These are phyloP conservation scores for Melieria picta DNA, from an alignment of 2,888 invertebrate species.

Conservation along the genomic window DNA sequence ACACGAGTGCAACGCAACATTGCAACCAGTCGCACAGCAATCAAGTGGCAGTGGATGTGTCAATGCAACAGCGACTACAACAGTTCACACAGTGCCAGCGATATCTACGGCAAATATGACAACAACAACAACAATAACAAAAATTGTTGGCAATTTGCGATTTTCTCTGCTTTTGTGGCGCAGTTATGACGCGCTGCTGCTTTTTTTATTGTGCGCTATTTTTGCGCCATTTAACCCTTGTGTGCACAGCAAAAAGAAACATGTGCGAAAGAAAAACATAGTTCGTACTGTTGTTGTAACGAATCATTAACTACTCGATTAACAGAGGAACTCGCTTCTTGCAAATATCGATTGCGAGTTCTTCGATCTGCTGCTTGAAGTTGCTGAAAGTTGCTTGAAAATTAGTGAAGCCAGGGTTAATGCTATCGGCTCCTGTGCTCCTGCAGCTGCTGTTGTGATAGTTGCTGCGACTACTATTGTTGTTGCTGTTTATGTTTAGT, in stretches of 20 bases:
- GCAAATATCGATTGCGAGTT: too few relatives aligned
- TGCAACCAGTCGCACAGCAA: constrained; percentile 40
- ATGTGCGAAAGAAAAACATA: background rate
- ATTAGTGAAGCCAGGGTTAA: too few relatives aligned
- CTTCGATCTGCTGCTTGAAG: too few relatives aligned
- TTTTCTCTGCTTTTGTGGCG: background rate
- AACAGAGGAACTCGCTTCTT: too few relatives aligned
- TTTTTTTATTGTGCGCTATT: background rate
- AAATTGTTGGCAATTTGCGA: constrained; percentile 1
- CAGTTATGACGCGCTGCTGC: background rate
- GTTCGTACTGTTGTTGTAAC: too few relatives aligned
- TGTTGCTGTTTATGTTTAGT: background rate
- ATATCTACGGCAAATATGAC: background rate
- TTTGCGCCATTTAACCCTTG: background rate
- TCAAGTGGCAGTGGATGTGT: constrained; percentile 35
- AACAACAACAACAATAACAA: constrained; percentile 29
- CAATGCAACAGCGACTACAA: constrained; percentile 33
- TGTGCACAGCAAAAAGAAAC: too few relatives aligned
- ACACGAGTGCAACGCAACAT: constrained; percentile 59
- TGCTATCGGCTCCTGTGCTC: background rate
- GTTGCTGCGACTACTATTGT: background rate
- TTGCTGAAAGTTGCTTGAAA: too few relatives aligned
- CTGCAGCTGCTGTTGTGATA: background rate
- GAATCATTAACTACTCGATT: too few relatives aligned
- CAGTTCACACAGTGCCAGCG: constrained; percentile 24